Conservation (phyloP, 2,113 vertebrate species). For the Dinomys branickii region DNA sequence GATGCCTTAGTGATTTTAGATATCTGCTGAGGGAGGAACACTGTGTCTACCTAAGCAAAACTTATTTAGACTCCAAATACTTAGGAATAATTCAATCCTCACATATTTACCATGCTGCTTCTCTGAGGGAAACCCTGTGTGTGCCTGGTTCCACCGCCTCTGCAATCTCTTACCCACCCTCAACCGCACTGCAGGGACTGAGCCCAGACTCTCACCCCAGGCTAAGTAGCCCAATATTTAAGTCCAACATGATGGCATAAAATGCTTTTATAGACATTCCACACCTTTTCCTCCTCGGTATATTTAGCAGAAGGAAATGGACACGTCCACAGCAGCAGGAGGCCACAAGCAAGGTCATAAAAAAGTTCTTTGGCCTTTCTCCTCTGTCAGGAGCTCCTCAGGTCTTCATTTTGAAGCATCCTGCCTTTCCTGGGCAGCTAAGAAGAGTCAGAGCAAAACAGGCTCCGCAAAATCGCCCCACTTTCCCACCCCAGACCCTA, state of each 20-base stretch:
- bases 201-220: neutral
- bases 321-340: neutral
- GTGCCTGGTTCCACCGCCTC: no score
- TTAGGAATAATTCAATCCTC: constrained; percentile 9
- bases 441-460: neutral
- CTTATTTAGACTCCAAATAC: neutral
- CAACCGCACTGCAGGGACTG: neutral
- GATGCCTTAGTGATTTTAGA: neutral
- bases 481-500: neutral
- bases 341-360: neutral
- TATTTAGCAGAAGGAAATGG: neutral
- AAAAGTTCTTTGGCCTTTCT: neutral
- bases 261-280: neutral
- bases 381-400: neutral
- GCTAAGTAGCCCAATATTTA: neutral
- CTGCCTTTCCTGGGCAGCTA: neutral
- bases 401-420: neutral
- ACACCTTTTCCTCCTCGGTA: neutral
- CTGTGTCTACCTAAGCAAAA: constrained; percentile 42
- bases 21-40: neutral
- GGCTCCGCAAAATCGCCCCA: neutral
- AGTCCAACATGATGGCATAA: neutral
- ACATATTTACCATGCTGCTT: neutral
- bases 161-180: neutral
- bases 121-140: neutral